These are phyloP conservation scores for Aldabrachelys gigantea DNA, from an alignment of 2,113 vertebrate genomes.

Conservation along the genomic window DNA sequence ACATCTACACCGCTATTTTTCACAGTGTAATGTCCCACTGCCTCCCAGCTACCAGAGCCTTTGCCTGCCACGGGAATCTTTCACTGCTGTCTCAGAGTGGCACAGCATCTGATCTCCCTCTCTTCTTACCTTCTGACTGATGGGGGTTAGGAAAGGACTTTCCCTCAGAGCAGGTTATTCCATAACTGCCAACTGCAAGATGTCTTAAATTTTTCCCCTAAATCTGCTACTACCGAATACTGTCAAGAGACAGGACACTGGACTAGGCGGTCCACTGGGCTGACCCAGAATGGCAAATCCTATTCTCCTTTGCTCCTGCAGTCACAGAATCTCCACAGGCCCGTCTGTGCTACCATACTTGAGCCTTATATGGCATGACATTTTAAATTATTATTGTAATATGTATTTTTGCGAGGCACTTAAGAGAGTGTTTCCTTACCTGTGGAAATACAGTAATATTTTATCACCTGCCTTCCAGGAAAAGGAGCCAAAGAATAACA, in stretches of 20 bases:
- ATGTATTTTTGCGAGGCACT: conserved; percentile 71
- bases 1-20: background rate
- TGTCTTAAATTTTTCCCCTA: background rate
- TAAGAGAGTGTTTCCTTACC: conserved; percentile 74
- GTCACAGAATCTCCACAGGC: background rate
- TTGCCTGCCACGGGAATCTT: background rate
- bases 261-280: background rate
- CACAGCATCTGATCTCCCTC: background rate
- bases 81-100: background rate
- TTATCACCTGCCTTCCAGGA: conserved; percentile 75
- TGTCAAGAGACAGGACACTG: background rate
- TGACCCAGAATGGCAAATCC: rapidly evolving
- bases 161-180: background rate
- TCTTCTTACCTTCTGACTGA: background rate
- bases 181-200: background rate
- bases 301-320: background rate
- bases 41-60: too few relatives aligned
- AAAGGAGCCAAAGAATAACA: conserved; percentile 71
- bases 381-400: conserved; percentile 73
- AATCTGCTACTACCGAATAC: background rate
- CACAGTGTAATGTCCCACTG: too few relatives aligned
- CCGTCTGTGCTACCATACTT: conserved; percentile 29
- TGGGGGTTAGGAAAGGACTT: background rate
- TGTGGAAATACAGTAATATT: conserved; percentile 76
- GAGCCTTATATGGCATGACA: conserved; percentile 46